Evolutionary conservation across 2,888 invertebrate genomes (phyloP), one percentile per base, ranked within the genome.

Genomic region (Drosophila neotestacea): DNA sequence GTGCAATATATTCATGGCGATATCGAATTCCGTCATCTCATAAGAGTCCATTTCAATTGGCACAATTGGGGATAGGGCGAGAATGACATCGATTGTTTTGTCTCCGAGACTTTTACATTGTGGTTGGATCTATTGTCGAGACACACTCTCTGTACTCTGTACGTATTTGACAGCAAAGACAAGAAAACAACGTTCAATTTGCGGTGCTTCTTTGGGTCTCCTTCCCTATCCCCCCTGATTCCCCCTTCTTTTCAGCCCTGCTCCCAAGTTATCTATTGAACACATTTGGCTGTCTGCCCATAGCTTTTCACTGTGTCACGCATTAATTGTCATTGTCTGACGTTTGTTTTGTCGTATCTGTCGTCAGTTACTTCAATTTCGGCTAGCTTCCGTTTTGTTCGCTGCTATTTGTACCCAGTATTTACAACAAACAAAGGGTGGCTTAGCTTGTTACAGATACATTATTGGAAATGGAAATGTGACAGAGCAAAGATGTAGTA

Each of bases 231-330:
- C 28, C 51, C 5, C 4, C 0, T 2, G 7, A 27, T 4, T 38
- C 9, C 13, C 13, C 11, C 39, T 32, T 2, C 10, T n/a, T n/a
- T 16, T 16, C 11, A 5, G 13, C 6, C 38, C 42, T 9, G 22
- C 56, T 47, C 39, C 34, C 41, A 66, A 62, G 64, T 77, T 74
- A 77, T 79, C 77, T 86, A 84, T 84, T 81, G 84, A 79, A 77
- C 70, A 44, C 65, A 65, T 65, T 77, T 59, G 22, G 41, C 41
- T 39, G 56, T 58, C 64, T 61, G 44, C 60, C 48, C 68, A 32
- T 60, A 56, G 52, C 42, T 48, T 70, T 70, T 70, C 70, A 70
- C 79, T 77, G 67, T 75, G 77, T 77, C 78, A 77, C 70, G 70
- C 85, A 72, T 79, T 81, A 72, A 77, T 77, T 59, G 68, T 55